Conservation (phyloP, 2,888 invertebrate genomes). For the Erebia aethiops region DNA sequence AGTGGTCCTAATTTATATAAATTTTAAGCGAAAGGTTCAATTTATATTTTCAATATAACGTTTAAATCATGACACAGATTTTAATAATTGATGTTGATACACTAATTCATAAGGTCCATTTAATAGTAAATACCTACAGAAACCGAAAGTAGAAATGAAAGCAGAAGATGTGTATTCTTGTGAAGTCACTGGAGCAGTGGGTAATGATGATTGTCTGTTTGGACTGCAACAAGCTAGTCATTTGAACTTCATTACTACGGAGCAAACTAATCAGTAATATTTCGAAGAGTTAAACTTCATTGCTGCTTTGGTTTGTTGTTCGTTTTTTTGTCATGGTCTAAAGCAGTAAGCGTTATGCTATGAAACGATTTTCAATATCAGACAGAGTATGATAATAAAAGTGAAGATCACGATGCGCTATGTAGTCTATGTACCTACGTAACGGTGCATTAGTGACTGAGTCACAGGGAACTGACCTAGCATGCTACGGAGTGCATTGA, state of each 20-base stretch:
- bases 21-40: too few species aligned
- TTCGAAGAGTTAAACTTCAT: conserved; percentile 44
- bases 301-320: conserved; percentile 37
- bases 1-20: too few species aligned
- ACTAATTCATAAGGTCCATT: not conserved
- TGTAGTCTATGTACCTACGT: conserved; percentile 67
- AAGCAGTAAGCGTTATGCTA: conserved; percentile 37
- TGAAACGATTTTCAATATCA: conserved; percentile 6
- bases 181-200: conserved; percentile 75
- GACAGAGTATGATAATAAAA: conserved; percentile 47
- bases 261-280: conserved; percentile 24
- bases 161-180: conserved; percentile 65
- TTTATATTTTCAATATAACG: too few species aligned
- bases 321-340: conserved; percentile 19
- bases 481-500: conserved; percentile 81
- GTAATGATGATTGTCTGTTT: conserved; percentile 68
- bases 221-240: conserved; percentile 55
- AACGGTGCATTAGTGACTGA: conserved; percentile 79
- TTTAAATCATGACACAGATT: not conserved
- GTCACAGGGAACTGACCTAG: conserved; percentile 83
- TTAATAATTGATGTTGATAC: not conserved
- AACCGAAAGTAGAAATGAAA: conserved; percentile 73
- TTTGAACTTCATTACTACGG: conserved; percentile 42
- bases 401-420: conserved; percentile 67
- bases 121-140: conserved; percentile 44